These are phyloP conservation scores for Slavum lentiscoides DNA, from an alignment of 2,888 invertebrate species.

Conservation along the genomic window DNA sequence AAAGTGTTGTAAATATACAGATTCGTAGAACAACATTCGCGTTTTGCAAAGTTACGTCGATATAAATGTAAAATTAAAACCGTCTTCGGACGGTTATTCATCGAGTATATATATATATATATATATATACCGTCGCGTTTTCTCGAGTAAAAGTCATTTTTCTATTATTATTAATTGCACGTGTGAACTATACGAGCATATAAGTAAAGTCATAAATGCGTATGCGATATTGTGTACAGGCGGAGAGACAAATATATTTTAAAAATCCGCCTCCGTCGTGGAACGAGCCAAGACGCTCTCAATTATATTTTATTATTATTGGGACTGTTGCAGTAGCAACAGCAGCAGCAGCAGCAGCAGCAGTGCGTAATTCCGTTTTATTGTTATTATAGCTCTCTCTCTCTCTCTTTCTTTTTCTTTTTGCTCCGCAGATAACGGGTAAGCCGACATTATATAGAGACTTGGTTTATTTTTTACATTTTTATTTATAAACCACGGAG, in stretches of 20 bases:
- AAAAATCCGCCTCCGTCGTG: background rate
- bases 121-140: too few relatives aligned
- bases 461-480: background rate
- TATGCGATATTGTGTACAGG: background rate
- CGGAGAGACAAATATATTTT: constrained; percentile 6
- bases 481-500: constrained; percentile 10
- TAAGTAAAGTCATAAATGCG: background rate
- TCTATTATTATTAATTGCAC: too few relatives aligned
- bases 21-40: too few relatives aligned
- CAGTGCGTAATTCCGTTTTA: constrained; percentile 31
- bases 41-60: too few relatives aligned
- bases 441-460: background rate
- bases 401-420: too few relatives aligned
- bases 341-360: background rate
- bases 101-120: too few relatives aligned
- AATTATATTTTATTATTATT: constrained; percentile 33
- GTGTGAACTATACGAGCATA: too few relatives aligned
- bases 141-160: too few relatives aligned
- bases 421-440: background rate
- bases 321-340: background rate
- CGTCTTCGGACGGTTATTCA: too few relatives aligned
- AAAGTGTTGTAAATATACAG: too few relatives aligned
- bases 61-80: too few relatives aligned
- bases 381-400: constrained; percentile 18
- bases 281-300: constrained; percentile 2